Base-by-base conservation (phyloP, 2,888 invertebrate genomes). In the Chrysomela aeneicollis region DNA sequence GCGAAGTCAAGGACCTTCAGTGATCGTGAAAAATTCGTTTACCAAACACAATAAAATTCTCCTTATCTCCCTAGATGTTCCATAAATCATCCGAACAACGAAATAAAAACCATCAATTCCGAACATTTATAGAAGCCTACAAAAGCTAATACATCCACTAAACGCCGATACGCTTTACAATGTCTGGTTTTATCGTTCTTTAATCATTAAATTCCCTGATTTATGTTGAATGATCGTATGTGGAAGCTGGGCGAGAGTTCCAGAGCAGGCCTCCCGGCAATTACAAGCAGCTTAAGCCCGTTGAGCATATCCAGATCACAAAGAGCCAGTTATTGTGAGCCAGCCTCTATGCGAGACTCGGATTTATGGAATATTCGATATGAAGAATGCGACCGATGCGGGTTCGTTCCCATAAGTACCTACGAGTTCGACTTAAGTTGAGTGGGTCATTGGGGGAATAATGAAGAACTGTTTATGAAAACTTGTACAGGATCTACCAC, bases 201-300 rank as follows among this genome's bases (percentile, higher is more conserved):
- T 68, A 66, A 68, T 66, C 59, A 61, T 63, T 63, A 63, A 66
- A 66, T 59, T 59, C 49, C 42, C 57, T 69, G 64, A 66, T 71
- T 70, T 67, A 64, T 67, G 67, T 64, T 57, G 51, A 59, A 59
- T 55, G 47, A 60, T 59, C 59, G 64, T 64, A 67, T 62, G 59
- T 49, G 37, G 64, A 47, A 61, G 64, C 59, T 59, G 54, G 46
- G 32, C 30, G 49, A 35, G 51, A 42, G 17, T 26, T 42, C 46
- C 32, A 21, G 52, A 1, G 15, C 42, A 46, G 26, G 57, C 47
- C 42, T 32, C 52, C 58, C 58, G 61, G 54, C 61, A 65, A 65
- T 65, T 65, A 61, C 51, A 47, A 57, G 57, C 21, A 59, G 58
- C 57, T 22, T 53, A 51, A 26, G 52, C 57, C 22, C 58, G 52